These are phyloP conservation scores for Rotaria magnacalcarata DNA, from an alignment of 2,888 invertebrate species.

Conservation along the genomic window DNA sequence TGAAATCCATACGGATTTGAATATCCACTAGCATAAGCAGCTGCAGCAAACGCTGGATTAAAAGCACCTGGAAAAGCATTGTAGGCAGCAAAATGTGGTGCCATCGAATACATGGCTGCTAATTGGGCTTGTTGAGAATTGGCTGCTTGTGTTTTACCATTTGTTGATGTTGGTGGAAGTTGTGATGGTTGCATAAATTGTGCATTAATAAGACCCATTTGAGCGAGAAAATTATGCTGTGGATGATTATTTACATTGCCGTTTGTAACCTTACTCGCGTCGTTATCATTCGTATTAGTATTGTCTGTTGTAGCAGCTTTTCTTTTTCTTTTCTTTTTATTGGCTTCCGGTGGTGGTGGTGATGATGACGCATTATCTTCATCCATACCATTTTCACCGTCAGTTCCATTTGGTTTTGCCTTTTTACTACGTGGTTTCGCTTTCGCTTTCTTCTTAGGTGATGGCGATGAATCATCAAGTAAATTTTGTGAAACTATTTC, in stretches of 20 bases:
- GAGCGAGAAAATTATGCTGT: not conserved
- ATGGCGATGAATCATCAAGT: not conserved
- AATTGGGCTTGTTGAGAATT: constrained; percentile 3
- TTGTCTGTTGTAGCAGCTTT: not conserved
- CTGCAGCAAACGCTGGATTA: constrained; percentile 28
- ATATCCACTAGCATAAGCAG: constrained; percentile 10
- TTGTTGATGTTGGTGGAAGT: not conserved
- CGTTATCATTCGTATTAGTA: not conserved
- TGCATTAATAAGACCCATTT: constrained; percentile 16
- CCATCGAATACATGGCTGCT: not conserved
- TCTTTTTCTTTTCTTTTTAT: not conserved
- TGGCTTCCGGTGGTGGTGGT: not conserved
- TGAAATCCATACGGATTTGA: not conserved
- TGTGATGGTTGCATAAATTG: not conserved
- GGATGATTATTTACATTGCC: constrained; percentile 6
- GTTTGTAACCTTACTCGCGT: not conserved
- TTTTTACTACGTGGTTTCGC: not conserved
- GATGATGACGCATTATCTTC: not conserved
- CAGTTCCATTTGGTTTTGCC: not conserved
- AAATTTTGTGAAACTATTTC: constrained; percentile 13
- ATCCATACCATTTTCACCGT: not conserved
- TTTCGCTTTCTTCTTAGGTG: not conserved
- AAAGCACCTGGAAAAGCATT: not conserved
- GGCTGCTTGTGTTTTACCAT: not conserved
- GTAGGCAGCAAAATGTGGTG: constrained; percentile 15